Conservation (phyloP, 2,797 vertebrate species). For the Danio tinwini region DNA sequence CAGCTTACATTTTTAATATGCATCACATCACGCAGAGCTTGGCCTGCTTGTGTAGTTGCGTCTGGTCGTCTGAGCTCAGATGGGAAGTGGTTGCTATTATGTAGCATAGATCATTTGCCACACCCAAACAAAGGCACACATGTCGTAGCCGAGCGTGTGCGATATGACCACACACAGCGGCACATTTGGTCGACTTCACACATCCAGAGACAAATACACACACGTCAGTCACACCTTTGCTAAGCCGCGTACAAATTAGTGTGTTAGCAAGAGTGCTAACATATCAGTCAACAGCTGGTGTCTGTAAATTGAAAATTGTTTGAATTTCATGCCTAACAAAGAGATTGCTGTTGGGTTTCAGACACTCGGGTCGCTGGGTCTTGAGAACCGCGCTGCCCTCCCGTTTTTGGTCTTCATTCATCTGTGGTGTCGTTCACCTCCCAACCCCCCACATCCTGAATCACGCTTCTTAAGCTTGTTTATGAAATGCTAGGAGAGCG, state of each 20-base stretch:
- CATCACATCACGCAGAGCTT: slow-evolving; percentile 33
- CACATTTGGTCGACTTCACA: slow-evolving; percentile 47
- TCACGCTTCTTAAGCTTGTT: slow-evolving; percentile 75
- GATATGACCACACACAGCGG: slow-evolving; percentile 54
- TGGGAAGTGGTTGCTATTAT: slow-evolving; percentile 60
- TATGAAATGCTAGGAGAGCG: slow-evolving; percentile 77
- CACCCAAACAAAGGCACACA: slow-evolving; percentile 43
- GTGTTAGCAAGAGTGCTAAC: slow-evolving; percentile 23
- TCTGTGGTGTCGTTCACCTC: slow-evolving; percentile 55
- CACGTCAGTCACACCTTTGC: slow-evolving; percentile 27
- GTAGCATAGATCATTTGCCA: slow-evolving; percentile 45
- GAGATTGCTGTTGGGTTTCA: slow-evolving; percentile 15
- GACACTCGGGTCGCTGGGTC: slow-evolving; percentile 35
- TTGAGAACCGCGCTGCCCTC: slow-evolving; percentile 43
- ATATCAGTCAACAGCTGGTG: slow-evolving; percentile 22
- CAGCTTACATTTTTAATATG: slow-evolving; percentile 43
- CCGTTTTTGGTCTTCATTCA: slow-evolving; percentile 66
- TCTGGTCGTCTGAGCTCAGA: slow-evolving; percentile 28
- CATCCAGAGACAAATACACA: slow-evolving; percentile 30
- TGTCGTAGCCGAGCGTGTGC: slow-evolving; percentile 12
- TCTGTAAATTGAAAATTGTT: slow-evolving; percentile 31
- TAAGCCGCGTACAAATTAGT: slow-evolving; percentile 36
- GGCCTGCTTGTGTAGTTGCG: slow-evolving; percentile 23
- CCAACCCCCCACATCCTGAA: slow-evolving; percentile 71
- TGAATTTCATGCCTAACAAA: slow-evolving; percentile 20